A percentile compares a stretch with the other conserved stretches of the same genome.
Conservation (phyloP, 2,888 invertebrate species). For the Cynaeus angustus region DNA sequence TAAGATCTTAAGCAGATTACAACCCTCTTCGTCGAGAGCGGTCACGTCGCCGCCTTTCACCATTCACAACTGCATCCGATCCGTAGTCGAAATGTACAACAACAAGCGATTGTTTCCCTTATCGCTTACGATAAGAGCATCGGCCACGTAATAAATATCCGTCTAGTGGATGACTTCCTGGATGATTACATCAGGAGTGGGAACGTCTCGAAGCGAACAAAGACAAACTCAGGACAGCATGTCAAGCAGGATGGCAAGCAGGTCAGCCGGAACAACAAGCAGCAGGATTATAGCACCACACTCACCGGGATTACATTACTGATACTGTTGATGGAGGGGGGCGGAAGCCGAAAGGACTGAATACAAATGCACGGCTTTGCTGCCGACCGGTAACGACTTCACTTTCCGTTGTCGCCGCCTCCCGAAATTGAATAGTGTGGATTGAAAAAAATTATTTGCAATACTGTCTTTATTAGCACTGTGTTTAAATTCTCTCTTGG, state of each 20-base stretch:
- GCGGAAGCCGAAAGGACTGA: constrained; percentile 55
- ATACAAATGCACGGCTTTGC: constrained; percentile 56
- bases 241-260: constrained; percentile 56
- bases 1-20: constrained; percentile 4
- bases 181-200: constrained; percentile 47
- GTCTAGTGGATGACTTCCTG: constrained; percentile 44
- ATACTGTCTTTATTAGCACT: constrained; percentile 54
- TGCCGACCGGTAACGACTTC: constrained; percentile 48
- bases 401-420: constrained; percentile 41
- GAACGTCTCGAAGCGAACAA: constrained; percentile 47
- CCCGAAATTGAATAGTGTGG: not conserved
- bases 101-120: constrained; percentile 17
- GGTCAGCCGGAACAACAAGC: constrained; percentile 60
- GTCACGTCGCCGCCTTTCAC: not conserved
- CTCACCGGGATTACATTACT: constrained; percentile 60
- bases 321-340: constrained; percentile 59
- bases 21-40: not conserved
- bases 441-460: not conserved
- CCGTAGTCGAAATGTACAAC: constrained; percentile 9
- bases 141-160: constrained; percentile 36
- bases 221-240: constrained; percentile 54
- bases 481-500: constrained; percentile 46
- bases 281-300: constrained; percentile 56
- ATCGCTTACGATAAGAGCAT: constrained; percentile 13
- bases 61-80: not conserved